phyloP scores from a whole-genome alignment of 2,113 vertebrate species.

The Alouatta palliata region DNA sequence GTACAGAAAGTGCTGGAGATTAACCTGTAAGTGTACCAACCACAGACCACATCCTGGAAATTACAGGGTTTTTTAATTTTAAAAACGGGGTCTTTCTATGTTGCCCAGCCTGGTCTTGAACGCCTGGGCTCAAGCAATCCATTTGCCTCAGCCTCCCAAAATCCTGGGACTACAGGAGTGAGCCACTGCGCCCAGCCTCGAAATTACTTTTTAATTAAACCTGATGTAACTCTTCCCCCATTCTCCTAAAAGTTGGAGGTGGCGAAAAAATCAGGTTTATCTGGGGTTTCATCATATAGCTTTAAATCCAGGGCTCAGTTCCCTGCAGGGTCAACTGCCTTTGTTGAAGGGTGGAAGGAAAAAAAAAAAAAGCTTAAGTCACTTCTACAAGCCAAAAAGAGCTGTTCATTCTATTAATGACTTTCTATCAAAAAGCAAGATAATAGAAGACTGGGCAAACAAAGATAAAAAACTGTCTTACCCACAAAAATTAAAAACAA shows the following conservation, averaged over 20 bases:
- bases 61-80: too few species aligned
- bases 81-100: too few species aligned
- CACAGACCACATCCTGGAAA: not conserved
- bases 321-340: not conserved
- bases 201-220: slow-evolving; percentile 28
- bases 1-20: not conserved
- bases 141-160: too few species aligned
- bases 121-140: too few species aligned
- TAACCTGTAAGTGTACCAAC: slow-evolving; percentile 1
- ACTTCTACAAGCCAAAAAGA: slow-evolving; percentile 29
- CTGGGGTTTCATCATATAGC: not conserved
- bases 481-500: not conserved
- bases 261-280: slow-evolving; percentile 26
- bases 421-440: slow-evolving; percentile 35
- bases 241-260: not conserved
- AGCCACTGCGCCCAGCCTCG: too few species aligned
- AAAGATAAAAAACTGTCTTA: slow-evolving; percentile 11
- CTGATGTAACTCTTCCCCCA: not conserved
- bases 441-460: not conserved
- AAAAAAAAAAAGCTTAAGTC: not conserved
- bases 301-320: not conserved
- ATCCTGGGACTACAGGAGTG: too few species aligned
- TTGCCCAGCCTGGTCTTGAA: too few species aligned
- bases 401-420: not conserved
- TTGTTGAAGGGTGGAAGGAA: not conserved